Base-by-base conservation (phyloP, 2,888 invertebrate genomes). In the Drosophila bunnanda region DNA sequence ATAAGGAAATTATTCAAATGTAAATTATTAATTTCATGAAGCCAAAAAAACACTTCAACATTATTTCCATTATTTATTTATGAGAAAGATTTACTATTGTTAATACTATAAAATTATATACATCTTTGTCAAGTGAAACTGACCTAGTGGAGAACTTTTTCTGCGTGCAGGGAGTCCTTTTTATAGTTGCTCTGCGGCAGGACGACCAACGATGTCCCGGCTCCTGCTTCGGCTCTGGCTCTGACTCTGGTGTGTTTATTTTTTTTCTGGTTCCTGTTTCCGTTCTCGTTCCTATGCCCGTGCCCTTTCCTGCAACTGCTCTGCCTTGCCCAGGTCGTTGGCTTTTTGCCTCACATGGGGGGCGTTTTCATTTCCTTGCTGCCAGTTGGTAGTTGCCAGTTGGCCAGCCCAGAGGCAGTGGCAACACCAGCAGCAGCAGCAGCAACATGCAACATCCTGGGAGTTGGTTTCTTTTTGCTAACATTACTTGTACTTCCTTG, bases 361-460 rank as follows among this genome's bases (percentile, higher is more conserved):
- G 88, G 86, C 87, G 88, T 89, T 89, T 79, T 82, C 82, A 86
- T 85, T 78, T 82, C 75, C 88, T 75, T 89, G 69, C 67, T 52
- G 50, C 9, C 32, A 48, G 48, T 48, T 48, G 48, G 30, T 48
- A 48, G 48, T 48, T 79, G 65, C 62, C 79, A 52, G 68, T 82
- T 77, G 65, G 88, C 77, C 43, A 62, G 25, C 61, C 44, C 61
- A 48, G 36, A 15, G 57, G 57, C 60, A 60, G 34, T 74, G 80
- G 83, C 80, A 71, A 71, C 75, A 78, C 32, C 50, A 50, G 74
- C 78, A 80, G 76, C 83, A 75, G 25, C 28, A 77, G 77, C 20
- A 43, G 13, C 77, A 79, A 86, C 85, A 86, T 85, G 88, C 83
- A 86, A 85, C 88, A 89, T 86, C 88, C 85, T 81, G 74, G 80